These are phyloP conservation scores for Pyrgilauda ruficollis DNA, from an alignment of 2,113 vertebrate genomes.

Conservation along the genomic window DNA sequence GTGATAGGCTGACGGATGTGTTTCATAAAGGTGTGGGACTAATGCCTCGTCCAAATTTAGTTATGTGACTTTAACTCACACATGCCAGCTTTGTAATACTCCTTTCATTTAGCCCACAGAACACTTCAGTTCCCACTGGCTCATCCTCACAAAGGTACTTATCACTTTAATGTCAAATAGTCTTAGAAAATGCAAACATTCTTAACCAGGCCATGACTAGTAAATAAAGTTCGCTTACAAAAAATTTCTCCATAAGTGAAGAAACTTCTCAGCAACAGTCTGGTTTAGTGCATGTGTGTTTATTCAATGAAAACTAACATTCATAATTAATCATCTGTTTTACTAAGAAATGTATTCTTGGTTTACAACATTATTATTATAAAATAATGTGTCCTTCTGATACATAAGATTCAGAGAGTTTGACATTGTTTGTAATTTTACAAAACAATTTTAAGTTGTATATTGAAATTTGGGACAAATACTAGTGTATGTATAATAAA, in stretches of 20 bases:
- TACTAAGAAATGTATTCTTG: background rate
- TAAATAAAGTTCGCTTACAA: background rate
- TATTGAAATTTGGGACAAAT: background rate
- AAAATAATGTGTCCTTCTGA: background rate
- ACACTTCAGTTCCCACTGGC: background rate
- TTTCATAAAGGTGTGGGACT: background rate
- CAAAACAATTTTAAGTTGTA: background rate
- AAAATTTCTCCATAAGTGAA: background rate
- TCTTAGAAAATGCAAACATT: background rate
- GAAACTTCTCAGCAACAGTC: background rate
- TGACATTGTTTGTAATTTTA: background rate
- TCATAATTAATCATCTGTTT: background rate
- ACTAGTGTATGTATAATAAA: background rate
- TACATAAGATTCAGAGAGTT: background rate
- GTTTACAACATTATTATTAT: background rate
- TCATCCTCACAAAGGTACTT: background rate
- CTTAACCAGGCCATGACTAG: background rate
- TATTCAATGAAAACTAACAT: background rate
- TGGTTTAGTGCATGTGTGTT: background rate
- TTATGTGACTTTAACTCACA: background rate
- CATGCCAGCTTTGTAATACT: background rate
- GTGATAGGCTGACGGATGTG: background rate
- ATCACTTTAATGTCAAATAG: background rate
- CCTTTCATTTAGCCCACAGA: background rate
- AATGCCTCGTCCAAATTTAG: background rate